Evolutionary conservation across 2,888 invertebrate genomes (phyloP).

Genomic region (Scaptomyza reducta): DNA sequence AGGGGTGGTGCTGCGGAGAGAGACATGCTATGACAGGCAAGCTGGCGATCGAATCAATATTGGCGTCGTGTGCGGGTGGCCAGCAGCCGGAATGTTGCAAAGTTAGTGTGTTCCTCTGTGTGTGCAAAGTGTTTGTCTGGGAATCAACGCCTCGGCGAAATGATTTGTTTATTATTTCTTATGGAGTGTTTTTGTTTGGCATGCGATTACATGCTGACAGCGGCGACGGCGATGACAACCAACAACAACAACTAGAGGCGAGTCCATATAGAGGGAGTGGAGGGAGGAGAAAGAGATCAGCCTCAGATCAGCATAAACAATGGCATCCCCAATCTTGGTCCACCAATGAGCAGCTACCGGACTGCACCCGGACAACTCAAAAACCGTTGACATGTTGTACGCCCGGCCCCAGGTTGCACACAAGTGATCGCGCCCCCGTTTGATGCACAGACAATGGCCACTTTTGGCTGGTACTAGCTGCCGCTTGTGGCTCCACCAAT

Average conservation of each 20-base stretch:
- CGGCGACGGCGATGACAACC: slow-evolving; percentile 18
- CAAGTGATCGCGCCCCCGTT: slow-evolving; percentile 35
- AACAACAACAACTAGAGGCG: slow-evolving; percentile 23
- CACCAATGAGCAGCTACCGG: slow-evolving; percentile 68
- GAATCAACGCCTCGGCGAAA: slow-evolving; percentile 49
- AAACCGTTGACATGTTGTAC: slow-evolving; percentile 61
- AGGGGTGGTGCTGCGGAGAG: neutral
- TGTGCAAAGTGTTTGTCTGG: slow-evolving; percentile 54
- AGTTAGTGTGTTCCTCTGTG: slow-evolving; percentile 17
- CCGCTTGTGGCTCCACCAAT: slow-evolving; percentile 42
- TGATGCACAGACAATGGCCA: slow-evolving; percentile 66
- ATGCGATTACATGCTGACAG: slow-evolving; percentile 69
- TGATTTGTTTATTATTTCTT: slow-evolving; percentile 78
- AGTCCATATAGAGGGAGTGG: slow-evolving; percentile 56
- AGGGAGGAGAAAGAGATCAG: neutral
- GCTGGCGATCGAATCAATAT: slow-evolving; percentile 71
- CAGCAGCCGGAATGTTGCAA: slow-evolving; percentile 38
- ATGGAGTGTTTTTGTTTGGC: slow-evolving; percentile 80
- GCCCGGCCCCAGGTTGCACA: slow-evolving; percentile 38
- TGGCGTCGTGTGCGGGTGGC: slow-evolving; percentile 69
- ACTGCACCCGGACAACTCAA: slow-evolving; percentile 44
- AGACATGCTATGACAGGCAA: neutral
- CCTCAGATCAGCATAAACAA: slow-evolving; percentile 56
- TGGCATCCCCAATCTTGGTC: slow-evolving; percentile 46
- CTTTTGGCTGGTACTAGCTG: slow-evolving; percentile 22